Conservation (phyloP, 1,140 invertebrate species). For the Platyura marginata region DNA sequence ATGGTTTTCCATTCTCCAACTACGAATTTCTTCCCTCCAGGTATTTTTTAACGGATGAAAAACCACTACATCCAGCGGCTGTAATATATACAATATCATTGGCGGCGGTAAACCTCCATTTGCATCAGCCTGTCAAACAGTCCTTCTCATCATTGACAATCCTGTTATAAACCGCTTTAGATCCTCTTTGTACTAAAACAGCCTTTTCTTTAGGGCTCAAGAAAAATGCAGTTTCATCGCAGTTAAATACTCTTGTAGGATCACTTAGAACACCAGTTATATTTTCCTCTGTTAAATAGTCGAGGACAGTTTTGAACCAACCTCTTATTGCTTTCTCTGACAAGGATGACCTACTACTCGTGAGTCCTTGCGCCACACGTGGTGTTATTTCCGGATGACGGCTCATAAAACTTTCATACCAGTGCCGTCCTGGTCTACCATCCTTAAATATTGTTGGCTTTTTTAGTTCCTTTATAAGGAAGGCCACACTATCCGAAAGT, state of each 20-base stretch:
- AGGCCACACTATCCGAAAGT: no score
- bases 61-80: no score
- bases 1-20: no score
- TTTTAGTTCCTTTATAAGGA: no score
- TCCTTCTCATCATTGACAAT: no score
- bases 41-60: no score
- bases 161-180: neutral
- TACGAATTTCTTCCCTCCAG: no score
- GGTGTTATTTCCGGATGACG: neutral
- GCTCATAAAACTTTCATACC: neutral
- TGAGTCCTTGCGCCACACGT: neutral
- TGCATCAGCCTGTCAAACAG: no score
- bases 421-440: neutral
- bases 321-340: neutral
- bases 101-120: no score
- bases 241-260: neutral
- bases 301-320: neutral
- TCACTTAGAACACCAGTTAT: neutral
- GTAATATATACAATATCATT: no score
- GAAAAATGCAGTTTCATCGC: neutral
- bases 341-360: neutral
- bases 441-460: no score
- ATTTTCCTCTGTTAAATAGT: neutral
- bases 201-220: neutral
- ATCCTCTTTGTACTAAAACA: neutral